Conservation (phyloP, 1,140 invertebrate genomes). For the Saccostrea cuccullata region DNA sequence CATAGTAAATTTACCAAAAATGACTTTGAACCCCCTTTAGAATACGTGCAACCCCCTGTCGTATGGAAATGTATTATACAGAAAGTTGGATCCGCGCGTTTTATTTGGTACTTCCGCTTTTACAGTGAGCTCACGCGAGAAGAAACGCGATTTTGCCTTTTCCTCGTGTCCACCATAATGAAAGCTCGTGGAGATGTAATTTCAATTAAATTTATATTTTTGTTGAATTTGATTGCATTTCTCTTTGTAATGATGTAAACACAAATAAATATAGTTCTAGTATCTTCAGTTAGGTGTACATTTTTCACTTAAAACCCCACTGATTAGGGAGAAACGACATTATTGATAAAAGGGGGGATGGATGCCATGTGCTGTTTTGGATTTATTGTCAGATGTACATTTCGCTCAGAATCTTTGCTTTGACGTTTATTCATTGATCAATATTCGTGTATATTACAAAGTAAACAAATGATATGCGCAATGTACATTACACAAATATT, state of each 20-base stretch:
- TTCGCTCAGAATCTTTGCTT: background rate
- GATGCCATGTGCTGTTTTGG: background rate
- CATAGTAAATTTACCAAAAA: too few relatives aligned
- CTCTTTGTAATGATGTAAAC: background rate
- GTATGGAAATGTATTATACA: too few relatives aligned
- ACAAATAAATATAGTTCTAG: too few relatives aligned
- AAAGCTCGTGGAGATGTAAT: slow-evolving; percentile 38
- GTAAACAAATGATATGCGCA: background rate
- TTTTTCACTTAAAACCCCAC: too few relatives aligned
- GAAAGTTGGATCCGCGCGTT: background rate
- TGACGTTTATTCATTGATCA: background rate
- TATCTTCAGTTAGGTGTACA: too few relatives aligned
- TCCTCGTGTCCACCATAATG: slow-evolving; percentile 43
- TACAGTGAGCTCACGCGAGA: background rate
- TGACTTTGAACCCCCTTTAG: too few relatives aligned
- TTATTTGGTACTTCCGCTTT: background rate
- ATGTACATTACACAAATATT: background rate
- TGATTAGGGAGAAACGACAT: too few relatives aligned
- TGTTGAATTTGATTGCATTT: background rate
- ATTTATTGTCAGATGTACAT: background rate
- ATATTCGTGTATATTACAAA: background rate
- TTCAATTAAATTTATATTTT: background rate
- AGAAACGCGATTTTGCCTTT: background rate
- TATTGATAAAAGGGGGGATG: background rate
- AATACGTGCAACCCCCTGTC: too few relatives aligned